Evolutionary conservation across 2,888 invertebrate species (phyloP), one percentile per base, ranked within the genome.

Genomic region (Teleiodes luculella): DNA sequence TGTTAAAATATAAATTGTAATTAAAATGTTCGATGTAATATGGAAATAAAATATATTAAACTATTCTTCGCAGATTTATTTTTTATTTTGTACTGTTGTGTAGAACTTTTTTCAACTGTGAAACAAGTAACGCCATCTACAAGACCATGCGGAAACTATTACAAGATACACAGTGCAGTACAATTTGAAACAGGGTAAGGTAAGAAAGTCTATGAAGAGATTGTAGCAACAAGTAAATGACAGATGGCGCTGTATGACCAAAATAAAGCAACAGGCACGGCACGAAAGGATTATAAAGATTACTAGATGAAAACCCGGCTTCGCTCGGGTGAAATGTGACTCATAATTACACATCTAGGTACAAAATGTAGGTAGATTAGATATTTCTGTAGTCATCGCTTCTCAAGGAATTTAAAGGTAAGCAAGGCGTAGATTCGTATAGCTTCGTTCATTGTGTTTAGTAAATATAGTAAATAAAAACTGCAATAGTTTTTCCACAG

Each of bases 1-100:
- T 83, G 78, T 83, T 80, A 79, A 78, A 83, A 80, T 76, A 71
- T 43, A 43, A 14, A 74, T 67, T 72, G 62, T 69, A 79, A 69
- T 62, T 80, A 79, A 83, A 74, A 78, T 83, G 82, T 85, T 87
- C 74, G 72, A 81, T 85, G 83, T 86, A 82, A 78, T 74, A 80
- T 75, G 76, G 77, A 76, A 41, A 46, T 43, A 35, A 57, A 55
- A 46, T 51, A 56, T 53, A 53, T 53, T 56, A 53, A 53, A 35
- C n/a, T 56, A 24, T 47, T 47, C 28, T 11, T 36, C n/a, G n/a
- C n/a, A n/a, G n/a, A n/a, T 6, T 5, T 47, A 28, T 4, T 24
- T 50, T 48, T 39, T 43, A 24, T 52, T 55, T 43, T 43, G 24
- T 33, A 14, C 1, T 3, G 3, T 31, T 30, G 3, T 20, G 11